phyloP scores from a whole-genome alignment of 2,797 vertebrate species.

The Thunnus albacares region DNA sequence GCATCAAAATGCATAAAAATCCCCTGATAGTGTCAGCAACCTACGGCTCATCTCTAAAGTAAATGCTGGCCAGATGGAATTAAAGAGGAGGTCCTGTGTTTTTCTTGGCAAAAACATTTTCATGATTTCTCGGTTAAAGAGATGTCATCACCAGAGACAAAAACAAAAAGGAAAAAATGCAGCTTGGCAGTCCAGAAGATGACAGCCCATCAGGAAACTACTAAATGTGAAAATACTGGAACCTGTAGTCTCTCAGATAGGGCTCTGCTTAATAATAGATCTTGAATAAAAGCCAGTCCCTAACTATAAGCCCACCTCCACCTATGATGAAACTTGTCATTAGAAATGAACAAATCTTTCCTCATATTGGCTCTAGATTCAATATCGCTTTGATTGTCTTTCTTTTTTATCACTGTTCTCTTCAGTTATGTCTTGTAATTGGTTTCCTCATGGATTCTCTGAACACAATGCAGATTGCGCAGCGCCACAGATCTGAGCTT shows the following conservation, averaged over 20 bases:
- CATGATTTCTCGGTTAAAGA: constrained; percentile 28
- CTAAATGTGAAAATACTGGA: constrained; percentile 19
- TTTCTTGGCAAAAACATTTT: constrained; percentile 39
- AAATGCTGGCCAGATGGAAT: constrained; percentile 62
- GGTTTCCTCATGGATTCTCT: constrained; percentile 57
- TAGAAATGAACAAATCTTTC: constrained; percentile 28
- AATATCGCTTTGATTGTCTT: constrained; percentile 22
- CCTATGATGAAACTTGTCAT: constrained; percentile 36
- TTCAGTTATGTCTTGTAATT: constrained; percentile 56
- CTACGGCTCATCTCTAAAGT: constrained; percentile 67
- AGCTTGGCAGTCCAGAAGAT: constrained; percentile 17
- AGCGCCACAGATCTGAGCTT: constrained; percentile 81
- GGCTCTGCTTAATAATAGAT: constrained; percentile 24
- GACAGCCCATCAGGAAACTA: constrained; percentile 27
- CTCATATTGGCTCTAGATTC: constrained; percentile 22
- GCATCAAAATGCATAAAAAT: constrained; percentile 72
- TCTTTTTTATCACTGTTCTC: constrained; percentile 24
- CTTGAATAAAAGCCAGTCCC: constrained; percentile 7
- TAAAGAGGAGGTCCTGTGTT: constrained; percentile 52
- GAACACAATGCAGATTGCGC: constrained; percentile 62
- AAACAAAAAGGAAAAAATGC: constrained; percentile 26
- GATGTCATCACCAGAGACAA: constrained; percentile 27
- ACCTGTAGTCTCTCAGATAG: background rate
- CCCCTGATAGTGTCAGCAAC: constrained; percentile 70
- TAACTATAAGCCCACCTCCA: constrained; percentile 26